phyloP scores from a whole-genome alignment of 2,797 vertebrate genomes.

The Urocyon cinereoargenteus region DNA sequence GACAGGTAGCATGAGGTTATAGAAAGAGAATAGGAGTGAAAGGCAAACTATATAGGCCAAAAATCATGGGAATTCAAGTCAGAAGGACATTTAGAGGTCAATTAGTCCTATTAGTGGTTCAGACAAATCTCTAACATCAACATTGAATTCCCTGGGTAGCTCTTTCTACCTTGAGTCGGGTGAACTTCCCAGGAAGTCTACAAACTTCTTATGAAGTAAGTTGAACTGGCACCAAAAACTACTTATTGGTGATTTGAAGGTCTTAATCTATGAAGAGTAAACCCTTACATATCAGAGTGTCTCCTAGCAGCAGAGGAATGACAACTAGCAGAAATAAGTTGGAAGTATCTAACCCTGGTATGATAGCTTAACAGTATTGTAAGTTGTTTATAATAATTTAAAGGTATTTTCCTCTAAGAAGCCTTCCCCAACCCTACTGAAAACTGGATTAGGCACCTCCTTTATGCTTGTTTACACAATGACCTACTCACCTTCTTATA shows the following conservation, averaged over 20 bases:
- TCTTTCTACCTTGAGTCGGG: not conserved
- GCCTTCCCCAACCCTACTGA: not conserved
- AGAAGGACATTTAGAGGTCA: not conserved
- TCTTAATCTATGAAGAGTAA: not conserved
- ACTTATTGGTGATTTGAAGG: not conserved
- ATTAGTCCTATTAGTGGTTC: not conserved
- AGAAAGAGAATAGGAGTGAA: not conserved
- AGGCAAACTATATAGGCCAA: not conserved
- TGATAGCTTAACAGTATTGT: not conserved
- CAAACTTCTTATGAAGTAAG: conserved; percentile 10
- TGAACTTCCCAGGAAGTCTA: not conserved
- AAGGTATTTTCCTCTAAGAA: not conserved
- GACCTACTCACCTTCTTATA: not conserved
- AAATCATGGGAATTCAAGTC: conserved; percentile 8
- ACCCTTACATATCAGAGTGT: not conserved
- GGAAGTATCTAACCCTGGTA: not conserved
- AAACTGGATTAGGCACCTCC: not conserved
- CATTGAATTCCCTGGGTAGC: not conserved
- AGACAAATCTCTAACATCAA: not conserved
- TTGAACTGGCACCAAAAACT: not conserved
- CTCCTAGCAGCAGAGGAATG: not conserved
- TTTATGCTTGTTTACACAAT: not conserved
- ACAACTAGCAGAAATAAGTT: not conserved
- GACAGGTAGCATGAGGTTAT: not conserved
- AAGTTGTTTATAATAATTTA: not conserved